Evolutionary conservation across 2,797 vertebrate species (phyloP), one percentile per base, ranked within the genome.

Genomic region (Malacoctenus gilli): DNA sequence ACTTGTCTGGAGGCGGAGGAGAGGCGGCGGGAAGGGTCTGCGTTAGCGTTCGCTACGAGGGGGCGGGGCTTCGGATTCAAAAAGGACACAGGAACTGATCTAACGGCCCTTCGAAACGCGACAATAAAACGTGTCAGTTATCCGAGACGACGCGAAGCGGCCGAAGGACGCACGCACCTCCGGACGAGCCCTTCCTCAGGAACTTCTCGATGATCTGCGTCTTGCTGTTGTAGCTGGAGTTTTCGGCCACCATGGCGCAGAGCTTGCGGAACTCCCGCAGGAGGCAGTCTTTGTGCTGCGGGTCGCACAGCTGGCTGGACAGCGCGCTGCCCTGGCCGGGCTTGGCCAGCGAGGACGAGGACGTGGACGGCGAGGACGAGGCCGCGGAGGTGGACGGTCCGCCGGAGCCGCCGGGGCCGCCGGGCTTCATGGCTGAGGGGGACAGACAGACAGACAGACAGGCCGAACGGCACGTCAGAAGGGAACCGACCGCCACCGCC

Each of bases 181-280:
- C 95, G 5, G 74, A 82, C 2, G 93, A 89, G 38, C 97, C 97
- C 68, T 95, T 99, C 77, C 44, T 93, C 36, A 99, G 85, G 63
- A 97, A 99, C 77, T 95, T 93, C 52, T 95, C 94, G 57, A 99
- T 96, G 54, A 97, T 96, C 91, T 97, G 94, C 0, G 97, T 99
- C 86, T 99, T 99, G 5, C 85, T 78, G 0, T 98, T 99, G 85
- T 99, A 99, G 87, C 96, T 94, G 7, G 93, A 92, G 71, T 94
- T 92, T 8, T 99, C 97, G 0, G 97, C 94, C 54, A 99, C 96
- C 83, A 79, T 91, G 36, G 92, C 95, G 0, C 97, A 99, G 13
- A 99, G 86, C 76, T 98, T 99, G 19, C 97, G 92, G 67, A 99
- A 99, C 62, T 98, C 96, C 0, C 97, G 86, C 21, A 99, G 75